These are phyloP conservation scores for Ischnus inquisitorius DNA, from an alignment of 2,888 invertebrate species.

Conservation along the genomic window DNA sequence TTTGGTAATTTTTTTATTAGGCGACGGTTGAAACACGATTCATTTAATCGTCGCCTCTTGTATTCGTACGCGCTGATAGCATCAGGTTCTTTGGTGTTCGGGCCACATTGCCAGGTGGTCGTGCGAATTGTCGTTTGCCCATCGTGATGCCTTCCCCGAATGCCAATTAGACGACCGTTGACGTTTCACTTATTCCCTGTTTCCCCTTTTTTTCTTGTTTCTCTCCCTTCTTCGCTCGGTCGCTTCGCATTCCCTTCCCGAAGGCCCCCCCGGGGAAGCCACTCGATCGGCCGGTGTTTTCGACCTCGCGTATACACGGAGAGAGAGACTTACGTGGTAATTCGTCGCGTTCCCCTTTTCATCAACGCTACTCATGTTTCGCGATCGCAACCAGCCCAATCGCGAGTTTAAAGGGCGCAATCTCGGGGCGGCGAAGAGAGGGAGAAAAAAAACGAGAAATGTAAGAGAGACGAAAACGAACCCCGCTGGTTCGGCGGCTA, in stretches of 20 bases:
- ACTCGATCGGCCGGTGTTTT: slow-evolving; percentile 57
- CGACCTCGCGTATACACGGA: slow-evolving; percentile 47
- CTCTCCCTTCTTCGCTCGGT: slow-evolving; percentile 17
- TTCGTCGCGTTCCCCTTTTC: slow-evolving; percentile 25
- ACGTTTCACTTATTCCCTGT: slow-evolving; percentile 70
- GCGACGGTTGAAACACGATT: neutral
- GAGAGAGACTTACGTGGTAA: neutral
- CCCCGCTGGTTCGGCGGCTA: slow-evolving; percentile 46
- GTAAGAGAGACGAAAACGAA: slow-evolving; percentile 18
- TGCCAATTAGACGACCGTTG: slow-evolving; percentile 81
- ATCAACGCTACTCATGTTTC: slow-evolving; percentile 42
- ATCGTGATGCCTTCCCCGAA: slow-evolving; percentile 76
- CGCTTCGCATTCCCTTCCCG: slow-evolving; percentile 27
- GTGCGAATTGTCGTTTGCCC: slow-evolving; percentile 65
- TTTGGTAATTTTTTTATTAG: neutral
- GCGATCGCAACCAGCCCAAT: slow-evolving; percentile 44
- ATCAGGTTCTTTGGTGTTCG: slow-evolving; percentile 34
- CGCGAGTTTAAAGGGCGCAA: slow-evolving; percentile 26
- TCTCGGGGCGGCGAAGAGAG: slow-evolving; percentile 15
- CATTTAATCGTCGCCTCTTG: neutral
- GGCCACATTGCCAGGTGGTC: slow-evolving; percentile 71
- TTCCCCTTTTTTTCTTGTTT: slow-evolving; percentile 12
- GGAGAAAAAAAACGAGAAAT: slow-evolving; percentile 30
- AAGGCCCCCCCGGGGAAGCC: slow-evolving; percentile 28
- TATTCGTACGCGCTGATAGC: slow-evolving; percentile 12